A percentile compares a stretch with the other conserved stretches of the same genome.
These are phyloP conservation scores for Lasioglossum baleicum DNA, from an alignment of 1,140 invertebrate genomes.

Conservation along the genomic window DNA sequence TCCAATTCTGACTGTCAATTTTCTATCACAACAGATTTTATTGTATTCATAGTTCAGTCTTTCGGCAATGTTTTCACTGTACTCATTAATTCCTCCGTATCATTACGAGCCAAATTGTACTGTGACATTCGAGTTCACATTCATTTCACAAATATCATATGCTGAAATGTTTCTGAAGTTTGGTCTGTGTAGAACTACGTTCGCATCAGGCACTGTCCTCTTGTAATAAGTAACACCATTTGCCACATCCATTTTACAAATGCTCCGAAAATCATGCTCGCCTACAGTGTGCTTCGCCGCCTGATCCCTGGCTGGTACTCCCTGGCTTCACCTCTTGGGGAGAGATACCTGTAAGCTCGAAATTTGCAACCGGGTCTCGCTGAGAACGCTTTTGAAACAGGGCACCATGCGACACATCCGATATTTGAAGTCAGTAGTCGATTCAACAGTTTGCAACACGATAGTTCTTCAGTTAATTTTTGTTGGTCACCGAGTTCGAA, in stretches of 20 bases:
- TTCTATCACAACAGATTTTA: constrained; percentile 88
- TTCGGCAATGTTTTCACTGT: constrained; percentile 86
- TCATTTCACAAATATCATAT: constrained; percentile 90
- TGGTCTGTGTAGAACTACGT: constrained; percentile 73
- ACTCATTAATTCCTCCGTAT: constrained; percentile 81
- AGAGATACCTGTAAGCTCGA: constrained; percentile 96
- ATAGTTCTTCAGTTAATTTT: constrained; percentile 85
- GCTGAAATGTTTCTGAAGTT: constrained; percentile 65
- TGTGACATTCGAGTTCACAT: constrained; percentile 90
- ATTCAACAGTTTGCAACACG: constrained; percentile 95
- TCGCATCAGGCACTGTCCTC: constrained; percentile 83
- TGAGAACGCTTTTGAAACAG: constrained; percentile 82
- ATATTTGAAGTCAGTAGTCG: constrained; percentile 93
- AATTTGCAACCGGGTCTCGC: constrained; percentile 90
- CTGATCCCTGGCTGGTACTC: constrained; percentile 89
- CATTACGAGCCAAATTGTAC: constrained; percentile 84
- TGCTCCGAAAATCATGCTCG: constrained; percentile 96
- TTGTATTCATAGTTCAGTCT: constrained; percentile 86
- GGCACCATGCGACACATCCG: constrained; percentile 92
- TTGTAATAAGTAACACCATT: constrained; percentile 91
- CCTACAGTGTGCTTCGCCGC: constrained; percentile 88
- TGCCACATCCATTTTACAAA: constrained; percentile 84
- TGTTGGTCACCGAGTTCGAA: constrained; percentile 68
- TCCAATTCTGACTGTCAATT: constrained; percentile 84
- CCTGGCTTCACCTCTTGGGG: constrained; percentile 88